These are phyloP conservation scores for Gopherus evgoodei DNA, from an alignment of 2,113 vertebrate genomes.

Conservation along the genomic window DNA sequence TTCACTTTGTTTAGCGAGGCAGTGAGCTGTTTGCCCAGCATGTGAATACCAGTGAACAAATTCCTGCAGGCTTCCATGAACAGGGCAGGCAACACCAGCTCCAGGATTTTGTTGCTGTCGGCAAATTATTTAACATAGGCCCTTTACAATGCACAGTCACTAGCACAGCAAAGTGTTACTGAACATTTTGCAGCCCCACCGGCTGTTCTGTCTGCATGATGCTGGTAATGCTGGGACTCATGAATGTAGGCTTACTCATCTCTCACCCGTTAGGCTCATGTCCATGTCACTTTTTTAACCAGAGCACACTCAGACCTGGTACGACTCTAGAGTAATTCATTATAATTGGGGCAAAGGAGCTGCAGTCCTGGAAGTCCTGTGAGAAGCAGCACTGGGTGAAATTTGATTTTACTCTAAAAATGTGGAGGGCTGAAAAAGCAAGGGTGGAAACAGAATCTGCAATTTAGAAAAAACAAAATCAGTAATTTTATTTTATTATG, in stretches of 20 bases:
- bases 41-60: not conserved
- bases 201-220: not conserved
- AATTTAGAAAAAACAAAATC: not conserved
- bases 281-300: slow-evolving; percentile 8
- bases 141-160: slow-evolving; percentile 28
- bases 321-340: not conserved
- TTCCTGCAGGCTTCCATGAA: slow-evolving; percentile 28
- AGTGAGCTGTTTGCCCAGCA: slow-evolving; percentile 2
- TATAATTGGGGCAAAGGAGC: slow-evolving; percentile 12
- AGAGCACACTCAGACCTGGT: not conserved
- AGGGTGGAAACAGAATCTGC: not conserved
- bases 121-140: slow-evolving; percentile 42
- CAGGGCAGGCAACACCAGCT: not conserved
- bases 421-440: slow-evolving; percentile 16
- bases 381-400: not conserved
- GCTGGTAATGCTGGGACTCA: slow-evolving; percentile 2
- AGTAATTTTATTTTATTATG: not conserved
- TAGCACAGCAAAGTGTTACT: slow-evolving; percentile 43
- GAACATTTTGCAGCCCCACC: slow-evolving; percentile 59
- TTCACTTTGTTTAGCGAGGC: not conserved
- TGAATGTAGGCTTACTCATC: not conserved
- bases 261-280: not conserved
- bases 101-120: slow-evolving; percentile 22
- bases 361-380: not conserved
- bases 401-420: slow-evolving; percentile 20